Evolutionary conservation across 2,113 vertebrate species (phyloP).

Genomic region (Chinchilla lanigera): DNA sequence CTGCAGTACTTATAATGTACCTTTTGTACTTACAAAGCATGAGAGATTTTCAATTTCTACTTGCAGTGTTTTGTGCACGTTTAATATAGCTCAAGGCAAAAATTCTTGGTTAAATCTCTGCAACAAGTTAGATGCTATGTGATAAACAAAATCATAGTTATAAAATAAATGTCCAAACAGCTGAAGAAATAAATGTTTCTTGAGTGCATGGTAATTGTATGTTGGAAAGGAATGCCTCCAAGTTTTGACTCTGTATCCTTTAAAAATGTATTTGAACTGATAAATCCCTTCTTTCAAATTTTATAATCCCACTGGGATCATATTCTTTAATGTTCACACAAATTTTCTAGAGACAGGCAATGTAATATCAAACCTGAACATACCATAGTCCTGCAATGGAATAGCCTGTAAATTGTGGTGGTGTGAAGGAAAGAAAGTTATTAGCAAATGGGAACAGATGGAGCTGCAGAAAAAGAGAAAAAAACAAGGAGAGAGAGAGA

Average conservation of each 20-base stretch:
- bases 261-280: neutral
- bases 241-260: neutral
- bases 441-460: neutral
- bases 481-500: no score
- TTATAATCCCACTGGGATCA: neutral
- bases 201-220: neutral
- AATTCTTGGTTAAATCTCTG: neutral
- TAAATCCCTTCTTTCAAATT: neutral
- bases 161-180: neutral
- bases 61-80: neutral
- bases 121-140: neutral
- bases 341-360: slow-evolving; percentile 41
- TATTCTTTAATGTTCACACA: neutral
- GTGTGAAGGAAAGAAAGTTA: slow-evolving; percentile 43
- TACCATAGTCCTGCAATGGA: neutral
- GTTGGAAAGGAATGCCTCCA: neutral
- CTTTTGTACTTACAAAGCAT: slow-evolving; percentile 15
- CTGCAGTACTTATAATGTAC: neutral
- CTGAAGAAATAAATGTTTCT: slow-evolving; percentile 18
- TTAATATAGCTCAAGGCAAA: neutral
- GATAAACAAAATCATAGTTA: neutral
- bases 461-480: neutral
- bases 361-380: neutral
- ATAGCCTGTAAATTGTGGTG: neutral
- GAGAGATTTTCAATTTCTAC: neutral